Percentiles rank a stretch among this genome's conserved stretches.
These are phyloP conservation scores for Elmis aenea DNA, from an alignment of 2,888 invertebrate species.

Conservation along the genomic window DNA sequence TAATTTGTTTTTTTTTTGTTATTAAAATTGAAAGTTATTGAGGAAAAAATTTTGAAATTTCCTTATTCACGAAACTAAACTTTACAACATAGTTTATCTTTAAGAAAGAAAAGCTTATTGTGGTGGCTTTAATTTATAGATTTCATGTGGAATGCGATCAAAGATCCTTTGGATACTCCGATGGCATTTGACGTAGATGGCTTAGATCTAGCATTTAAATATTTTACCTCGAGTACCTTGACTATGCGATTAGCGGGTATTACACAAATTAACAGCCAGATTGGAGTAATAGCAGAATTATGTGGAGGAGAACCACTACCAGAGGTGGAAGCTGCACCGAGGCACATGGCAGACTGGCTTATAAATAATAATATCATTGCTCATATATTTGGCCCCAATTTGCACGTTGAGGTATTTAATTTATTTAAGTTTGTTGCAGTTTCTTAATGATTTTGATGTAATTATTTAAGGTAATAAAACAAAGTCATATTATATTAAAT, in stretches of 20 bases:
- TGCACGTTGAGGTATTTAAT: slow-evolving; percentile 79
- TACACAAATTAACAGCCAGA: slow-evolving; percentile 91
- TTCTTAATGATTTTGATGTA: too few species aligned
- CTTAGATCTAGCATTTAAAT: slow-evolving; percentile 89
- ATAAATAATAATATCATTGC: slow-evolving; percentile 85
- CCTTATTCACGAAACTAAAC: too few species aligned
- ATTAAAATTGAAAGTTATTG: too few species aligned
- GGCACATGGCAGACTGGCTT: slow-evolving; percentile 83
- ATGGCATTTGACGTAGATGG: slow-evolving; percentile 86
- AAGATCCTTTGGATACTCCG: slow-evolving; percentile 83
- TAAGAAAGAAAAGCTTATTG: too few species aligned
- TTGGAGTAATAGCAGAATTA: slow-evolving; percentile 85
- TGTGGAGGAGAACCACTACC: slow-evolving; percentile 83
- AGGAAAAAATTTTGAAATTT: too few species aligned
- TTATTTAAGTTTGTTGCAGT: slow-evolving; percentile 5
- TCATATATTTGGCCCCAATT: slow-evolving; percentile 94
- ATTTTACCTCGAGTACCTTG: slow-evolving; percentile 89
- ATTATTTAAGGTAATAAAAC: slow-evolving; percentile 73
- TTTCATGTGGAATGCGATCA: slow-evolving; percentile 93
- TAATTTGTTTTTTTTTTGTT: too few species aligned
- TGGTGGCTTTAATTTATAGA: too few species aligned
- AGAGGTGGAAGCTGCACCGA: slow-evolving; percentile 80
- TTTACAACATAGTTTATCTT: too few species aligned
- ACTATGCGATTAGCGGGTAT: slow-evolving; percentile 92
- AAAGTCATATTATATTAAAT: slow-evolving; percentile 88